Evolutionary conservation across 2,797 vertebrate genomes (phyloP).

Genomic region (Argya squamiceps): DNA sequence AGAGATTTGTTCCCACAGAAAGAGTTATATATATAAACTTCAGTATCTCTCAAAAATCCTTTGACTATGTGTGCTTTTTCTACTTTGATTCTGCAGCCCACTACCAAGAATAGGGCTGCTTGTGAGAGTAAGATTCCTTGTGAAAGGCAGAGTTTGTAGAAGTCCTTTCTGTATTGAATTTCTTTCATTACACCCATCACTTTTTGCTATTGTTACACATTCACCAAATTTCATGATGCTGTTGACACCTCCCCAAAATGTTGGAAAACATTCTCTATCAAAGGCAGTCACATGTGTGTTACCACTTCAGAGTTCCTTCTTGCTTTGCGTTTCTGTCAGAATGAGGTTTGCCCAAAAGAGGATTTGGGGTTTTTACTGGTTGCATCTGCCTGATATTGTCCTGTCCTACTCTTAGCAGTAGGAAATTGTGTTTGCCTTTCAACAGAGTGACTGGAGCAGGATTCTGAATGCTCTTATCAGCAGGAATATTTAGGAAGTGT

Average conservation of each 20-base stretch:
- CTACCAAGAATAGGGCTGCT: not conserved
- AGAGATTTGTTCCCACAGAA: not conserved
- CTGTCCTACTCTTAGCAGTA: not conserved
- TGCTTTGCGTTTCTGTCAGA: not conserved
- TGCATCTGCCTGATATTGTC: not conserved
- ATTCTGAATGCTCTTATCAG: not conserved
- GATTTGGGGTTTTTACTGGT: not conserved
- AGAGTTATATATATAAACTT: not conserved
- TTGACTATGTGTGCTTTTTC: not conserved
- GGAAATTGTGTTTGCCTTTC: not conserved
- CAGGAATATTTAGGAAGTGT: not conserved
- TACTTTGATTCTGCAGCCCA: not conserved
- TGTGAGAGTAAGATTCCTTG: not conserved
- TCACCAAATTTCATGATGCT: not conserved
- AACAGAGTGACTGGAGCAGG: not conserved
- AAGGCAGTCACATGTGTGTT: not conserved
- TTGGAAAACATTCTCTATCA: not conserved
- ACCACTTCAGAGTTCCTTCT: not conserved
- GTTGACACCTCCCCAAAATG: not conserved
- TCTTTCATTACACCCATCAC: not conserved
- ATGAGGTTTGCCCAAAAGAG: not conserved
- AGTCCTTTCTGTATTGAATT: not conserved
- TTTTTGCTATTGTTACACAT: not conserved
- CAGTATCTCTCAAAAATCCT: not conserved
- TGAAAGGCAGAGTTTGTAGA: slow-evolving; percentile 21